A percentile compares a stretch with the other conserved stretches of the same genome.
Evolutionary conservation across 2,113 vertebrate genomes (phyloP).

Genomic region (Dipodomys ordii): DNA sequence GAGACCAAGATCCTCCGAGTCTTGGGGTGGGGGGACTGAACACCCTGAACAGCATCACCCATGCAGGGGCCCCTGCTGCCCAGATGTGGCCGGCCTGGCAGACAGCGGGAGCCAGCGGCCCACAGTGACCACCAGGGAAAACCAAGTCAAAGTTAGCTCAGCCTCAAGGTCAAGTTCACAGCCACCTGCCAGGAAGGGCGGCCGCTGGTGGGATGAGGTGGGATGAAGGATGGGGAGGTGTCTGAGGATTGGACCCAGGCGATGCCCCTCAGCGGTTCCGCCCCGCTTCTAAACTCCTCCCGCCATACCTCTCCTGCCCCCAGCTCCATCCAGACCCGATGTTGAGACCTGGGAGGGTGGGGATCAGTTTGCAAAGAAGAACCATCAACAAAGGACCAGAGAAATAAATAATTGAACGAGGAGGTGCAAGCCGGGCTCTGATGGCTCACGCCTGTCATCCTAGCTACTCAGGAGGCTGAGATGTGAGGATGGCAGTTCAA

Average conservation of each 20-base stretch:
- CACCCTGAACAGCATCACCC: not conserved
- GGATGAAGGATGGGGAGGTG: not conserved
- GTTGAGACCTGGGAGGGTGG: not conserved
- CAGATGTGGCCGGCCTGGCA: not conserved
- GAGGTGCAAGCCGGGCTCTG: not conserved
- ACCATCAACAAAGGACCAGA: too few species aligned
- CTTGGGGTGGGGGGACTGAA: not conserved
- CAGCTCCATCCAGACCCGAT: not conserved
- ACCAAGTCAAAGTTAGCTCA: not conserved
- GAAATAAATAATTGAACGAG: not conserved
- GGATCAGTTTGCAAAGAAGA: not conserved
- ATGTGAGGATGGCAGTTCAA: too few species aligned
- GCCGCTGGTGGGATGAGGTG: not conserved
- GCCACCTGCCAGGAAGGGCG: not conserved
- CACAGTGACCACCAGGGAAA: rapidly evolving
- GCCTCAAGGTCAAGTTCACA: not conserved
- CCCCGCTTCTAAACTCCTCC: too few species aligned
- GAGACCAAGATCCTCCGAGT: not conserved
- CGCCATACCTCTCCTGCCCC: too few species aligned
- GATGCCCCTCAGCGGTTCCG: too few species aligned
- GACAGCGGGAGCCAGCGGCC: not conserved
- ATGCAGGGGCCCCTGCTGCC: rapidly evolving
- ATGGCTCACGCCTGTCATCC: too few species aligned
- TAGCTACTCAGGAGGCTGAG: too few species aligned
- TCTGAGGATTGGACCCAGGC: not conserved